Base-by-base conservation (phyloP, 2,888 invertebrate genomes). In the Xanthia togata region DNA sequence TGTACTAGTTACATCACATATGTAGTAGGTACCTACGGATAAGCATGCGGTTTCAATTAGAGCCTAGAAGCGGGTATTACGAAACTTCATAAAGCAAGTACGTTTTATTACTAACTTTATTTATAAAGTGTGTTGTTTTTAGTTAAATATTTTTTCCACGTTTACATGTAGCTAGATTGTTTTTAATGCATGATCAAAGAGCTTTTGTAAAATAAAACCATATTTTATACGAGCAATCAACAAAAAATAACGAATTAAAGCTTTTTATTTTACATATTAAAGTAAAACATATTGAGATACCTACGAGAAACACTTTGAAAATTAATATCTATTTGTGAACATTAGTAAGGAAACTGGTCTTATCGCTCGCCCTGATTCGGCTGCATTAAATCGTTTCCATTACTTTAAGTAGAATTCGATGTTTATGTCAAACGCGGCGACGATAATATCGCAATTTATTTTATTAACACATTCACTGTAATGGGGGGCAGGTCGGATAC, bases 391-490 rank as follows among this genome's bases (percentile, higher is more conserved):
- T 94, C 93, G 93, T 94, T 95, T 95, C 95, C 95, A 96, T 96
- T 96, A 96, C 94, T 94, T 95, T 93, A 95, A 96, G 96, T 96
- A 96, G 95, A 94, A 94, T 96, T 95, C 95, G 93, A 95, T 96
- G 96, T 96, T 95, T 94, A 92, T 94, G 96, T 96, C 95, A 95
- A 95, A 94, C 93, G 92, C 93, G 92, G 90, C 90, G 89, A 89
- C 93, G 96, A 96, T 96, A 96, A 94, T 94, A 95, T 94, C 93
- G 93, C 95, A 92, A 95, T 95, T 95, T 95, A 95, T 95, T 94
- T 94, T 94, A 94, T 94, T 94, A 94, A 93, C 93, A 94, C 94
- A 92, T 93, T 92, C 90, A 89, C 90, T 93, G 90, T 94, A 95
- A 95, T 94, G 93, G 93, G 86, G 89, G 89, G 90, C 89, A 92